Evolutionary conservation across 2,888 invertebrate species (phyloP), one percentile per base, ranked within the genome.

Genomic region (Hydraecia micacea): DNA sequence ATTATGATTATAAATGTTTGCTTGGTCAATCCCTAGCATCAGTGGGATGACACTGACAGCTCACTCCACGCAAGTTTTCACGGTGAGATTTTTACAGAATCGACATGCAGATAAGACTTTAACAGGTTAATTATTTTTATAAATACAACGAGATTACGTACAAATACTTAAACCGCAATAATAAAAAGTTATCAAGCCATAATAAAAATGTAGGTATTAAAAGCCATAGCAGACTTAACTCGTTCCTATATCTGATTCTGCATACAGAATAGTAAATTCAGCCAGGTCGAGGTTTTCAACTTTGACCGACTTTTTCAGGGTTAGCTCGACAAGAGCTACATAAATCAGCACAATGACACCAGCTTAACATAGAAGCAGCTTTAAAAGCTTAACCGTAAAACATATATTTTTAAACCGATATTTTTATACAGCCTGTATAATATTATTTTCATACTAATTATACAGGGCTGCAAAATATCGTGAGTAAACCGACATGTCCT

Each of bases 301-400:
- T 83, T 83, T 83, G 72, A 77, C 78, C 68, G 83, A 72, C 58
- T 83, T 81, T 55, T 70, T 84, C 69, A 79, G 66, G 73, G 79
- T 79, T 73, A 77, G n/a, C 36, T 55, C 39, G 42, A 36, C 36
- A 77, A 72, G 55, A 78, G 15, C 15, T 70, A 11, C 66, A 84
- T 73, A 79, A 82, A 84, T 79, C 73, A 49, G 32, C 42, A 28
- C 36, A 81, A 73, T 71, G 52, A 69, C 46, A 79, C 36, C 8
- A 55, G 68, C 63, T 65, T 68, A 32, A 39, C 36, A 60, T 60
- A 62, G 15, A 55, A 82, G 25, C 18, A 77, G 58, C 46, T 73
- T 28, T 60, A 69, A 8, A 58, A 73, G 42, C 32, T 71, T 46
- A 36, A 32, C 39, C 9, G 5, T 36, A 36, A 36, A 36, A 49